These are phyloP conservation scores for Limnothrissa miodon DNA, from an alignment of 2,113 vertebrate genomes.

Conservation along the genomic window DNA sequence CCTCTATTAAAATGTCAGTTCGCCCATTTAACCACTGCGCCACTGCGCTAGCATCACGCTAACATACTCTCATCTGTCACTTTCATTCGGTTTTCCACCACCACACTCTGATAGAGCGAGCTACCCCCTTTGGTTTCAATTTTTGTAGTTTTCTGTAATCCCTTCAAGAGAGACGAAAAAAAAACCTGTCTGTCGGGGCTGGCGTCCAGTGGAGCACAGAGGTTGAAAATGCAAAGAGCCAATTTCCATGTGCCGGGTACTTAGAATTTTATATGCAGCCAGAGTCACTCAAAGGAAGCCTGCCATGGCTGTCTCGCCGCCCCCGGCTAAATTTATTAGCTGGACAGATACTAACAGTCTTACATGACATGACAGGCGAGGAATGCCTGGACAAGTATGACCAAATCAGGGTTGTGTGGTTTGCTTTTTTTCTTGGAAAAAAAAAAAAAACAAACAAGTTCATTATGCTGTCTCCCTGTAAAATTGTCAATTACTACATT, in stretches of 20 bases:
- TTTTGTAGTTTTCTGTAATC: conserved; percentile 46
- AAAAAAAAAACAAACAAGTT: conserved; percentile 8
- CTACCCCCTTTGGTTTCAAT: conserved; percentile 18
- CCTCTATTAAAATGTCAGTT: conserved; percentile 19
- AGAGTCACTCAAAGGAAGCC: conserved; percentile 44
- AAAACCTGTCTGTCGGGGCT: conserved; percentile 45
- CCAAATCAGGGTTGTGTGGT: conserved; percentile 9
- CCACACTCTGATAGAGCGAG: conserved; percentile 19
- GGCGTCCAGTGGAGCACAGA: conserved; percentile 48
- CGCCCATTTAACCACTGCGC: neutral
- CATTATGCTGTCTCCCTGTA: conserved; percentile 49
- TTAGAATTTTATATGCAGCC: conserved; percentile 60
- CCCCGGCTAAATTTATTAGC: conserved; percentile 59
- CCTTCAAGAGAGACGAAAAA: conserved; percentile 53
- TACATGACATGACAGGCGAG: conserved; percentile 59
- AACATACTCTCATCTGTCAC: neutral
- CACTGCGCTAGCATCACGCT: neutral
- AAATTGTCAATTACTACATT: conserved; percentile 51
- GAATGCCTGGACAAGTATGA: conserved; percentile 53
- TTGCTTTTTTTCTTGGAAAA: conserved; percentile 8
- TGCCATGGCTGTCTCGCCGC: conserved; percentile 41
- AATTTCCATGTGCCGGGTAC: conserved; percentile 58
- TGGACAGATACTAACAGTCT: conserved; percentile 53
- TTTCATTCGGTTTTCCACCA: conserved; percentile 3
- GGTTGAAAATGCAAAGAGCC: conserved; percentile 45